Base-by-base conservation (phyloP, 2,888 invertebrate species). In the Dyspetes luteomarginatus region DNA sequence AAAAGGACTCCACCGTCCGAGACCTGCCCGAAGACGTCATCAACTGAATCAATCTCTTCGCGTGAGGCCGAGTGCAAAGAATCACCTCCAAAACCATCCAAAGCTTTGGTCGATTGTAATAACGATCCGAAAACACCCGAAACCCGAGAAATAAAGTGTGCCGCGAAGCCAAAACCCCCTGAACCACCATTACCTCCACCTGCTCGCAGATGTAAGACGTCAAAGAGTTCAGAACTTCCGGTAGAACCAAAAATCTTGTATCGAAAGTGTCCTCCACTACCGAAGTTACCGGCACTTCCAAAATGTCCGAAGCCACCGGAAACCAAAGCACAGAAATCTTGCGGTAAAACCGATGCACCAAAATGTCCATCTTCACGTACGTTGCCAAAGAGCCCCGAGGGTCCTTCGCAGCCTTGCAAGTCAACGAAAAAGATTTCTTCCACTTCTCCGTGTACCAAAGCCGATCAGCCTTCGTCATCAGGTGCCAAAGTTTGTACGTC, bases 251-350 rank as follows among this genome's bases (percentile, higher is more conserved):
- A 83, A 69, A 45, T 83, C 0, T 60, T 79, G 0, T 83, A 81
- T 36, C 78, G 67, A 26, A 84, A 85, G 45, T 86, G 84, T 76
- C 83, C 85, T 36, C 84, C 84, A 4, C 69, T 77, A 0, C 83
- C 84, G n/a, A 82, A 81, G 22, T 68, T 81, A 26, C 83, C 84
- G 19, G 73, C 84, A 69, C 67, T 83, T 4, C 84, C 85, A 3
- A 78, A 82, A 62, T 82, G 68, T 26, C 71, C 74, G 12, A 52
- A 69, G 15, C 69, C 55, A 17, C 58, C 65, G 0, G 71, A 76
- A 7, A 58, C 52, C 15, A 67, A 68, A 24, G 15, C 48, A 22
- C n/a, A 26, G 17, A 9, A 73, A 65, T 36, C 79, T 9, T 24
- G 56, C 12, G 9, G 15, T 1, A 71, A 43, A 26, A 43, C 60